Evolutionary conservation across 2,797 vertebrate species (phyloP), one percentile per base, ranked within the genome.

Genomic region (Sebastes vulpes): DNA sequence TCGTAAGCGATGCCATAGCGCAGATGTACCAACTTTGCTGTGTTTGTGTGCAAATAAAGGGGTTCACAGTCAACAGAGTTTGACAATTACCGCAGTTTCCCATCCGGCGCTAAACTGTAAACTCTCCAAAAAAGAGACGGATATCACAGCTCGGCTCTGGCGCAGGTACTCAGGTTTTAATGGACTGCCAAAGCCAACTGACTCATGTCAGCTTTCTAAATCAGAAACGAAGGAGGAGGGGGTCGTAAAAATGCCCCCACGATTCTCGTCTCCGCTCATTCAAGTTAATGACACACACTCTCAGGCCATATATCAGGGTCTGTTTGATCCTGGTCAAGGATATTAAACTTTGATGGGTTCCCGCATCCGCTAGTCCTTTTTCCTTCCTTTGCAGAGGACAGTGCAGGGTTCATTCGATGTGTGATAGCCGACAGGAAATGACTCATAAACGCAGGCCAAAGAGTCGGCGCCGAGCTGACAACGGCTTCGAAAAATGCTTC

Each of bases 341-440:
- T 87, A 91, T 93, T 91, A 93, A 94, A 94, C 84, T 91, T 87
- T 92, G 87, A 94, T 90, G 86, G 85, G 67, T 78, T 84, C 75
- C 89, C 3, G 21, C 69, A 18, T 75, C 82, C 81, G 50, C 75
- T 59, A 67, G 70, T 88, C 82, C 35, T 79, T 56, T 5, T 72
- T 28, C 54, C 5, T 77, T 70, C 59, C 52, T 81, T 52, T 38
- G 61, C 66, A 74, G 82, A 65, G 76, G 78, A 84, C 77, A 57
- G 70, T 4, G 66, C 66, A 9, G 82, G 79, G 69, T 84, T 82
- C 75, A 75, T 73, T 72, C 21, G 14, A 82, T 67, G 75, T 67
- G 66, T 75, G 83, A 89, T 79, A 56, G 61, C 54, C 80, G 59
- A 63, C 78, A 75, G 83, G 78, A 84, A 83, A 89, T 81, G 61